These are phyloP conservation scores for Yponomeuta evonymella DNA, from an alignment of 2,888 invertebrate species.

Conservation along the genomic window DNA sequence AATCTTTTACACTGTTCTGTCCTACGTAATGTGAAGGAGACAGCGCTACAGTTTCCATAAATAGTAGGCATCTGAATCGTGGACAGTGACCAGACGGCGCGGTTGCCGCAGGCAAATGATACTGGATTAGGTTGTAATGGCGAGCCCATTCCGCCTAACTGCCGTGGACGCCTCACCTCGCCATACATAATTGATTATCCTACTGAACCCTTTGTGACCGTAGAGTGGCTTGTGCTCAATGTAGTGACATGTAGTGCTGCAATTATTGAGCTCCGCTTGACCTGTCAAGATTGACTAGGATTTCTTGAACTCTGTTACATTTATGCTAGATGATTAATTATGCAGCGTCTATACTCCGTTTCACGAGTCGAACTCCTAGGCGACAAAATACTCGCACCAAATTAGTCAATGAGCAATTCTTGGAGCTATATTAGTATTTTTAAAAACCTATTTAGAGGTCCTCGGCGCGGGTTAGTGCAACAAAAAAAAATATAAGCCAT, in stretches of 20 bases:
- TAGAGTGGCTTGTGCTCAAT: background rate
- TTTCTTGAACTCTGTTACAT: too few species aligned
- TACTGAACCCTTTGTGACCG: constrained; percentile 42
- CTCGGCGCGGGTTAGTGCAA: too few species aligned
- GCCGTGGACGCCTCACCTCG: constrained; percentile 61
- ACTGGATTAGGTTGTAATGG: constrained; percentile 73
- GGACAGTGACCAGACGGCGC: constrained; percentile 22
- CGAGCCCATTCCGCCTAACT: constrained; percentile 70
- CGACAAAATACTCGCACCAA: too few species aligned
- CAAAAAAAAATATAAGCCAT: too few species aligned
- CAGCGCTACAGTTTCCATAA: background rate
- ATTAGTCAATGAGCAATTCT: too few species aligned
- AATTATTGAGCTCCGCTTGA: background rate
- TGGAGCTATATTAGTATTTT: too few species aligned
- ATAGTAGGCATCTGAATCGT: background rate
- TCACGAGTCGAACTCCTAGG: too few species aligned
- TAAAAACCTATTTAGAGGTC: too few species aligned
- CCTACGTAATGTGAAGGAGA: background rate
- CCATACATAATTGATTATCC: constrained; percentile 64
- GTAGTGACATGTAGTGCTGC: background rate
- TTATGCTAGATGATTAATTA: too few species aligned
- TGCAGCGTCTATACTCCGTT: too few species aligned
- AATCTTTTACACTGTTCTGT: background rate
- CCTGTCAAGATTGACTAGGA: too few species aligned
- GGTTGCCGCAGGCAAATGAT: constrained; percentile 70